A percentile compares a stretch with the other conserved stretches of the same genome.
These are phyloP conservation scores for Alosa alosa DNA, from an alignment of 2,113 vertebrate species.

Conservation along the genomic window DNA sequence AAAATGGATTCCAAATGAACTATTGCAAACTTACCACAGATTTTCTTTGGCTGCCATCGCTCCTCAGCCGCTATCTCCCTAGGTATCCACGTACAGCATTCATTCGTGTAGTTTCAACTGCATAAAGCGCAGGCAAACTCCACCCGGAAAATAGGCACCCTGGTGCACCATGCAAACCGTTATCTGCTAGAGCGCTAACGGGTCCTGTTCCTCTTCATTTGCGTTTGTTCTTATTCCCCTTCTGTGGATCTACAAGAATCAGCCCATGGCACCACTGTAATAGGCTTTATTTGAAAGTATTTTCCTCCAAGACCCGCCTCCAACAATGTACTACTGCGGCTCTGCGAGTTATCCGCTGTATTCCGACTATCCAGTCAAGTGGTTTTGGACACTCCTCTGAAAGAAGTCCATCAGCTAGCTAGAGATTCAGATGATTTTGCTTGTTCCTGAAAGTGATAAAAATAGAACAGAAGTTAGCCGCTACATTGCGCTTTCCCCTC, in stretches of 20 bases:
- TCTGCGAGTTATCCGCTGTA: slow-evolving; percentile 41
- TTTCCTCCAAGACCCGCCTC: slow-evolving; percentile 35
- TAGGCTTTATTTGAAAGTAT: slow-evolving; percentile 38
- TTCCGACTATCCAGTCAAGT: slow-evolving; percentile 53
- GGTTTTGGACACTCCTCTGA: slow-evolving; percentile 37
- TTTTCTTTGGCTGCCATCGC: slow-evolving; percentile 63
- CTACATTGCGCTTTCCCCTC: slow-evolving; percentile 28
- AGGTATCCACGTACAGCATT: slow-evolving; percentile 48
- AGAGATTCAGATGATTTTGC: slow-evolving; percentile 42
- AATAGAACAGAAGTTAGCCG: slow-evolving; percentile 35
- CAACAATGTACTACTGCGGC: slow-evolving; percentile 32
- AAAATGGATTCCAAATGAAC: background rate
- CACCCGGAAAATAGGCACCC: slow-evolving; percentile 50
- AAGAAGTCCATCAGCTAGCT: slow-evolving; percentile 27
- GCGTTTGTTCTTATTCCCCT: background rate
- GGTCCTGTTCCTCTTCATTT: slow-evolving; percentile 31
- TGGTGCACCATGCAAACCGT: slow-evolving; percentile 47
- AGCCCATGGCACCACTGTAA: slow-evolving; percentile 39
- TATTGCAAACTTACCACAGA: slow-evolving; percentile 65
- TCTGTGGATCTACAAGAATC: background rate
- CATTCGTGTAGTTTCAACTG: slow-evolving; percentile 64
- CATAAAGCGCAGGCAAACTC: slow-evolving; percentile 56
- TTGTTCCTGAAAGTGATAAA: slow-evolving; percentile 50
- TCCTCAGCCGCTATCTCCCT: slow-evolving; percentile 40
- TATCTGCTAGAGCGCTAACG: slow-evolving; percentile 49